A percentile compares a stretch with the other conserved stretches of the same genome.
Conservation (phyloP, 2,113 vertebrate genomes). For the Epinephelus fuscoguttatus region DNA sequence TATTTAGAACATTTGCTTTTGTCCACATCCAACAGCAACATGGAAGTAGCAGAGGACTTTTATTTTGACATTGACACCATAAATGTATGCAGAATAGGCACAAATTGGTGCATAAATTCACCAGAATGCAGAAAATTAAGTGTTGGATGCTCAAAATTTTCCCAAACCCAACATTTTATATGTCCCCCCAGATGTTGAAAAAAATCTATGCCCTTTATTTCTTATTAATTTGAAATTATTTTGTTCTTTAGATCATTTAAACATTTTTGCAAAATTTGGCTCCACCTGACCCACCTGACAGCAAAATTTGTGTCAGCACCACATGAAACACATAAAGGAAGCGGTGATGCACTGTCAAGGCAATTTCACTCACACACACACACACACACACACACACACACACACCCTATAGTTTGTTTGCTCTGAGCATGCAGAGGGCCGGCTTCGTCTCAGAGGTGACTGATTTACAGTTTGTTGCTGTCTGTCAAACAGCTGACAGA, state of each 20-base stretch:
- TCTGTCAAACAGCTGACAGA: conserved; percentile 82
- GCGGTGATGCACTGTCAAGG: conserved; percentile 13
- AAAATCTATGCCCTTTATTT: too few species aligned
- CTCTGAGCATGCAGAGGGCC: conserved; percentile 32
- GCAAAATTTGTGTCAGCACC: background rate
- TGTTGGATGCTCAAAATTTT: too few species aligned
- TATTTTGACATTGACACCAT: too few species aligned
- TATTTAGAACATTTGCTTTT: too few species aligned
- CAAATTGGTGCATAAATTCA: too few species aligned
- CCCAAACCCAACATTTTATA: too few species aligned
- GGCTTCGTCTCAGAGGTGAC: conserved; percentile 51
- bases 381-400: conserved; percentile 23
- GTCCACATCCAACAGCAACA: too few species aligned
- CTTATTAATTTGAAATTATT: too few species aligned
- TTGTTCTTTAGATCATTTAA: background rate
- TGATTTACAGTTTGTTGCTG: conserved; percentile 82
- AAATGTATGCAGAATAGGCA: too few species aligned
- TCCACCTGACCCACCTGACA: conserved; percentile 17
- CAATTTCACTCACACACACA: conserved; percentile 38
- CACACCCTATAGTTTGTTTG: conserved; percentile 54
- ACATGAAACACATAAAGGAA: conserved; percentile 1
- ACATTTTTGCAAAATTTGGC: background rate
- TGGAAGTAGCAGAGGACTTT: too few species aligned
- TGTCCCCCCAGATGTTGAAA: too few species aligned
- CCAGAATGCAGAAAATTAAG: too few species aligned